Percentiles rank a stretch among this genome's conserved stretches.
These are phyloP conservation scores for Drosophila melanica DNA, from an alignment of 1,140 invertebrate species.

Conservation along the genomic window DNA sequence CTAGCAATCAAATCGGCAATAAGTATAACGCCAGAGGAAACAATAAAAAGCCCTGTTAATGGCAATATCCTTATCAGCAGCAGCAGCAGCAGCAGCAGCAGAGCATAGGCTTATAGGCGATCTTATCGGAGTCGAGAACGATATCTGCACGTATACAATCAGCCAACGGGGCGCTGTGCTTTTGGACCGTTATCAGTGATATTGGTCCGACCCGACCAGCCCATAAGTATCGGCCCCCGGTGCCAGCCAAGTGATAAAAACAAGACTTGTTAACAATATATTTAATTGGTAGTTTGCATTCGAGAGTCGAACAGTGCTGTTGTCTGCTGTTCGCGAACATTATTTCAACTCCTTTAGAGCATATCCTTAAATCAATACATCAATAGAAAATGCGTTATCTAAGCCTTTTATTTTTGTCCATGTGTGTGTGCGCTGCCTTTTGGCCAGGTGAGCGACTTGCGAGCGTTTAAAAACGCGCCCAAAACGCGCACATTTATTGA, in stretches of 20 bases:
- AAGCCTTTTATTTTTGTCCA: conserved; percentile 39
- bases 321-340: conserved; percentile 13
- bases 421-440: conserved; percentile 40
- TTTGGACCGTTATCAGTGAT: conserved; percentile 55
- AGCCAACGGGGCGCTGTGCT: conserved; percentile 36
- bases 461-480: conserved; percentile 16
- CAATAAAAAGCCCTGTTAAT: background rate
- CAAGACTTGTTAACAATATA: conserved; percentile 79
- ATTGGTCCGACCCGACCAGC: conserved; percentile 33
- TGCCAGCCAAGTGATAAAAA: conserved; percentile 65
- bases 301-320: conserved; percentile 57
- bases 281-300: conserved; percentile 79
- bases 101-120: conserved; percentile 15
- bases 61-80: conserved; percentile 37
- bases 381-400: conserved; percentile 42
- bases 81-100: background rate
- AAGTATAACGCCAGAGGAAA: background rate
- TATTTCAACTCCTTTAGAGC: background rate
- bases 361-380: conserved; percentile 39
- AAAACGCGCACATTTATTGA: conserved; percentile 15
- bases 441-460: conserved; percentile 52
- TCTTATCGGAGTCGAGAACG: conserved; percentile 23
- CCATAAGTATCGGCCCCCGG: conserved; percentile 24
- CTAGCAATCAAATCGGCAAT: background rate
- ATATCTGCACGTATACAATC: background rate